Evolutionary conservation across 2,113 vertebrate species (phyloP).

Genomic region (Hippoglossus stenolepis): DNA sequence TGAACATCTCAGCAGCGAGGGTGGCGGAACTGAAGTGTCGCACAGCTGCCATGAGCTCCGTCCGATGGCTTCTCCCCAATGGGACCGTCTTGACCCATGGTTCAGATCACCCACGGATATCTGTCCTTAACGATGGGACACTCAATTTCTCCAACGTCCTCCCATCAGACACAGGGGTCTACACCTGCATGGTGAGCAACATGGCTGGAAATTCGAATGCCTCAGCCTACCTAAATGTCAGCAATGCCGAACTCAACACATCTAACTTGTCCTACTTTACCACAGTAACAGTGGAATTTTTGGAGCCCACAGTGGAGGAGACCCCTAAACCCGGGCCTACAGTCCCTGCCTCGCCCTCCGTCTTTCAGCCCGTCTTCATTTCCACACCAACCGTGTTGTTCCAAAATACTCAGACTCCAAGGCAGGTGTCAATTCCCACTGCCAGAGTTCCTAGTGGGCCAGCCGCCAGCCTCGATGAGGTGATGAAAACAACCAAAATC

Average conservation of each 20-base stretch:
- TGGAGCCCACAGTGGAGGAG: constrained; percentile 90
- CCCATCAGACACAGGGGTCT: constrained; percentile 90
- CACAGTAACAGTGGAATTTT: constrained; percentile 95
- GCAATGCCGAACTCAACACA: constrained; percentile 96
- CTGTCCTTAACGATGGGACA: constrained; percentile 94
- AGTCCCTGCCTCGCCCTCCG: constrained; percentile 90
- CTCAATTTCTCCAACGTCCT: constrained; percentile 96
- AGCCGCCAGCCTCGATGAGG: constrained; percentile 94
- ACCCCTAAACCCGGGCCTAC: constrained; percentile 91
- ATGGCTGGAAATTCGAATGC: constrained; percentile 97
- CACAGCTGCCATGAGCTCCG: constrained; percentile 94
- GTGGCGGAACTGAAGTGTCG: constrained; percentile 94
- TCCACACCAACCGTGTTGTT: constrained; percentile 95
- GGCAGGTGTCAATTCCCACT: constrained; percentile 88
- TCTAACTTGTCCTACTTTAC: constrained; percentile 98
- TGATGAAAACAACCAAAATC: constrained; percentile 99
- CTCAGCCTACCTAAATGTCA: constrained; percentile 97
- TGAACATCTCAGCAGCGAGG: constrained; percentile 96
- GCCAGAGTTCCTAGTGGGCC: constrained; percentile 84
- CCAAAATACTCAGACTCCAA: constrained; percentile 90
- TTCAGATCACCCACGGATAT: constrained; percentile 91
- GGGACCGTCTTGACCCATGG: constrained; percentile 95
- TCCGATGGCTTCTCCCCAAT: constrained; percentile 95
- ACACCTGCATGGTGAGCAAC: constrained; percentile 99
- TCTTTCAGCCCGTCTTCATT: constrained; percentile 96